Evolutionary conservation across 2,113 vertebrate species (phyloP).

Genomic region (Brachyhypopomus occidentalis): DNA sequence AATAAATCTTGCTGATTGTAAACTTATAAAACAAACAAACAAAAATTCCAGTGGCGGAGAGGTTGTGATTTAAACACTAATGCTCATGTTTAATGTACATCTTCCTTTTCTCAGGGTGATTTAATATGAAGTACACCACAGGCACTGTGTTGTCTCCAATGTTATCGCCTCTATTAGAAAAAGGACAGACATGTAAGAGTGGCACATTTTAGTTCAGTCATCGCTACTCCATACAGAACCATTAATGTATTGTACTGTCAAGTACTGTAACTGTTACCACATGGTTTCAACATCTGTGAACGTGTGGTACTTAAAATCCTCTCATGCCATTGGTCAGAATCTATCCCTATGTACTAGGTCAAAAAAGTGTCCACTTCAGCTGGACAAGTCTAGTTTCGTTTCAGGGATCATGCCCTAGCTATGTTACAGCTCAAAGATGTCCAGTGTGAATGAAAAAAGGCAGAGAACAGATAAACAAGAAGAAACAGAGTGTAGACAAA

Average conservation of each 20-base stretch:
- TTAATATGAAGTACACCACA: neutral
- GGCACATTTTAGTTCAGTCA: too few species aligned
- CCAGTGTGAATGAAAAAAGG: neutral
- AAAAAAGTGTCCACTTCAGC: neutral
- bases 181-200: too few species aligned
- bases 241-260: neutral
- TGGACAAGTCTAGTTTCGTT: neutral
- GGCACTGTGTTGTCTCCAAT: neutral
- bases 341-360: neutral
- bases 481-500: neutral
- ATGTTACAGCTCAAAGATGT: neutral
- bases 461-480: neutral
- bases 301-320: neutral
- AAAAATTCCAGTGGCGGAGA: slow-evolving; percentile 1
- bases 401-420: neutral
- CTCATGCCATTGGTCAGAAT: neutral
- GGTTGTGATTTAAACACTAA: neutral
- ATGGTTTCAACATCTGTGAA: neutral
- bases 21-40: neutral
- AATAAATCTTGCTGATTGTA: slow-evolving; percentile 25
- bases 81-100: neutral
- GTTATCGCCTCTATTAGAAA: too few species aligned
- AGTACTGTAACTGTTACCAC: neutral
- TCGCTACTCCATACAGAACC: too few species aligned
- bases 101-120: neutral